Base-by-base conservation (phyloP, 2,113 vertebrate genomes). In the Opisthocomus hoazin region DNA sequence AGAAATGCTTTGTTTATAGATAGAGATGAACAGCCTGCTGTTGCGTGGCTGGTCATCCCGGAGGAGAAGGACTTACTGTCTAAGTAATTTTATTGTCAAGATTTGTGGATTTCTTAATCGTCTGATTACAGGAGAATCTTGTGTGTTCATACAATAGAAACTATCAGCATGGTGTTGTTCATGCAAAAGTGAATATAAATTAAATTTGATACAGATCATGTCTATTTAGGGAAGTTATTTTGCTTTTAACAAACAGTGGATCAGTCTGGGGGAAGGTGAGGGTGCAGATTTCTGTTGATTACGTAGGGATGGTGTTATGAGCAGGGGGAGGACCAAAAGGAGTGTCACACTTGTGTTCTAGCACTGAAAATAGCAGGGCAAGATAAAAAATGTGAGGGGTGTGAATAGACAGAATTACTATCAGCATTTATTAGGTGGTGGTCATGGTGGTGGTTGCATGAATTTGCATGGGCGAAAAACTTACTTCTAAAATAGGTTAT, bases 11-110 rank as follows among this genome's bases (percentile, higher is more conserved):
- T 98, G 97, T 98, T 98, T 98, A 96, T 97, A 96, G 98, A 97
- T 97, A 96, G 96, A 96, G 94, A 86, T 84, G 90, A 96, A 89
- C 94, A 97, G 97, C 96, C 97, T 76, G 93, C 97, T 96, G 77
- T 96, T 97, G 94, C 94, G 39, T 89, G 95, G 56, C 96, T 87
- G 96, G 87, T 97, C 95, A 91, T 97, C 95, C 94, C 60, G 2
- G 64, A 96, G 95, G 96, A 97, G 56, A 94, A 96, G 91, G 95
- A 92, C 79, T 93, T 94, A 88, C 48, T 91, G 95, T 96, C 83
- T 51, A 96, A 97, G 97, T 97, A 97, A 97, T 98, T 98, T 98
- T 95, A 97, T 97, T 98, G 92, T 97, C 94, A 91, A 89, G 96
- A 94, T 95, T 97, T 96, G 95, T 96, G 95, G 85, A 51, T 93